Evolutionary conservation across 2,113 vertebrate species (phyloP).

Genomic region (Perca flavescens): DNA sequence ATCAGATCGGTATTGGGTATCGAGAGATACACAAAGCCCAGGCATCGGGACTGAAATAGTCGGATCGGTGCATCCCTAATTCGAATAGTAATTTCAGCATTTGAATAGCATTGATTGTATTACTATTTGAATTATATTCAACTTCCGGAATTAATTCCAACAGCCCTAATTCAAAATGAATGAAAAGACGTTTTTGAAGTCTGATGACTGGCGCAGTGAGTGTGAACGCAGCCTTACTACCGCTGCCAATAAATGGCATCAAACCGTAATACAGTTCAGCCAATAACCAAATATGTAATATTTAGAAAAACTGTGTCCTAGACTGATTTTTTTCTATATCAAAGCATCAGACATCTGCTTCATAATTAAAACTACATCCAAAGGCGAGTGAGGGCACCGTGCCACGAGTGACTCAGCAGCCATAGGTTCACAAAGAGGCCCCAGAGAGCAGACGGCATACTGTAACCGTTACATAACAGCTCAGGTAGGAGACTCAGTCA

Average conservation of each 20-base stretch:
- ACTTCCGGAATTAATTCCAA: too few species aligned
- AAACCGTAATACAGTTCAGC: neutral
- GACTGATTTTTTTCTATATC: neutral
- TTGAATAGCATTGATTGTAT: too few species aligned
- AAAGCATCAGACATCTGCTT: conserved; percentile 23
- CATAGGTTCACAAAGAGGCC: conserved; percentile 15
- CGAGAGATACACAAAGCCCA: too few species aligned
- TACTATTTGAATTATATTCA: too few species aligned
- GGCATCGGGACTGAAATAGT: too few species aligned
- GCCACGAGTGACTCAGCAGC: conserved; percentile 59
- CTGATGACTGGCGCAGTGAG: too few species aligned
- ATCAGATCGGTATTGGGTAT: too few species aligned
- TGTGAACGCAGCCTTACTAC: neutral
- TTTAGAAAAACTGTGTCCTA: neutral
- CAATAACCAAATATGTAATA: neutral
- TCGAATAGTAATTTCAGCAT: too few species aligned
- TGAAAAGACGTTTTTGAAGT: too few species aligned
- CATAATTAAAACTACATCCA: conserved; percentile 37
- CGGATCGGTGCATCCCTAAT: too few species aligned
- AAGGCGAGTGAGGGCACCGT: conserved; percentile 13
- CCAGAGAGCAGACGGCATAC: conserved; percentile 34
- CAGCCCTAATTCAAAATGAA: too few species aligned
- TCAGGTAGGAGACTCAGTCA: conserved; percentile 43
- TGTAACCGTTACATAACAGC: conserved; percentile 56
- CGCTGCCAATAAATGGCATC: conserved; percentile 5